Evolutionary conservation across 2,113 vertebrate species (phyloP).

Genomic region (Ia io): DNA sequence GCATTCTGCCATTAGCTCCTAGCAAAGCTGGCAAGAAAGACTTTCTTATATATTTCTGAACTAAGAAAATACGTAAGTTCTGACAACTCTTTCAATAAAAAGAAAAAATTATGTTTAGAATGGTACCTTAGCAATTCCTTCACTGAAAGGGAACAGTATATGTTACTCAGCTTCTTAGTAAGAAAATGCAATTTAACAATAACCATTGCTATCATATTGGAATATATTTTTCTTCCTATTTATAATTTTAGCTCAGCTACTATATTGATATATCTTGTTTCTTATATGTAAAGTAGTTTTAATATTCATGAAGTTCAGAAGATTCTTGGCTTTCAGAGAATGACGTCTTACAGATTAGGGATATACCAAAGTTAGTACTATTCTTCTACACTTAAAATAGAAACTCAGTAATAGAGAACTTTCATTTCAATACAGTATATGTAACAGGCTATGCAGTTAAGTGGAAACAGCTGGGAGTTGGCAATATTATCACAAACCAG

Average conservation of each 20-base stretch:
- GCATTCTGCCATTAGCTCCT: not conserved
- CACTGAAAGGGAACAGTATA: not conserved
- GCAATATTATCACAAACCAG: not conserved
- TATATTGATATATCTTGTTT: not conserved
- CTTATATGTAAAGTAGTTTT: not conserved
- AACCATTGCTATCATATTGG: not conserved
- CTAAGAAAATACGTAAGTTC: not conserved
- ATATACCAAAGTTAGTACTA: not conserved
- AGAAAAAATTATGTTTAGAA: not conserved
- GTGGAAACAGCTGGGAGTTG: not conserved
- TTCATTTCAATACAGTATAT: not conserved
- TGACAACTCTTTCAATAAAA: not conserved
- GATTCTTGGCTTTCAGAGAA: constrained; percentile 22
- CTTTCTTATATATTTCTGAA: constrained; percentile 7
- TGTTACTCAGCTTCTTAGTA: not conserved
- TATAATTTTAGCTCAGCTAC: not conserved
- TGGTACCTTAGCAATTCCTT: not conserved
- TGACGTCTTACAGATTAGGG: not conserved
- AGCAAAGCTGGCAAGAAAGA: not conserved
- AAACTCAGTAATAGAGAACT: not conserved
- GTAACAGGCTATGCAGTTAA: not conserved
- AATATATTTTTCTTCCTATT: not conserved
- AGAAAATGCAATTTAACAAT: not conserved
- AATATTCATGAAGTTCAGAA: not conserved
- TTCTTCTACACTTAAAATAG: not conserved